Base-by-base conservation (phyloP, 2,888 invertebrate genomes). In the Gasteruption jaculator region DNA sequence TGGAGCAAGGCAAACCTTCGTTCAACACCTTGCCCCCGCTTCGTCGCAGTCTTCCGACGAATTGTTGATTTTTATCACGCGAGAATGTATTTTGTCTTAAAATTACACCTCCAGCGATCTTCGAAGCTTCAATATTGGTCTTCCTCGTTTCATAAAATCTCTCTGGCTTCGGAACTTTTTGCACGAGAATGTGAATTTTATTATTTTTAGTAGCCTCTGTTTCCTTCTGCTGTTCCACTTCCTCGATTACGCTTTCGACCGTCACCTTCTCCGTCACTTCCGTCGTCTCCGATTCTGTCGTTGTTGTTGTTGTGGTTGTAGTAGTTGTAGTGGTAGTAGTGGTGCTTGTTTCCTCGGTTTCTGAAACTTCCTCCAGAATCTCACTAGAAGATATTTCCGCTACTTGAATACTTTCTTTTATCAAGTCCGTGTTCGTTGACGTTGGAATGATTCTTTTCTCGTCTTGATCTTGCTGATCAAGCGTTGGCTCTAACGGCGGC, bases 361-460 rank as follows among this genome's bases (percentile, higher is more conserved):
- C 52, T 19, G 15, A 30, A n/a, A 21, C 31, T 16, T 48, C 54
- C 3, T 58, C 62, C 2, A 39, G 35, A 30, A 46, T 48, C 15
- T 62, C 58, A 30, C 61, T 64, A 1, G 68, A 67, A 5, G 64
- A 65, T 27, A 67, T 54, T 35, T 70, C 68, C 1, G 61, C 58
- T 3, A 68, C 61, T 39, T 63, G 65, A 24, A 64, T 62, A 24
- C 57, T 58, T 22, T 61, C 61, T 26, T 21, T 44, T 3, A 11
- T 3, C 6, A 10, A n/a, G 16, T 7, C 32, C 5, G n/a, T n/a
- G n/a, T n/a, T n/a, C n/a, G n/a, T n/a, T n/a, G n/a, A n/a, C n/a
- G n/a, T n/a, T n/a, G n/a, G n/a, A n/a, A n/a, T n/a, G n/a, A n/a
- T n/a, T n/a, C n/a, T n/a, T n/a, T n/a, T n/a, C n/a, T n/a, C n/a